phyloP scores from a whole-genome alignment of 2,113 vertebrate genomes.

The Daubentonia madagascariensis region DNA sequence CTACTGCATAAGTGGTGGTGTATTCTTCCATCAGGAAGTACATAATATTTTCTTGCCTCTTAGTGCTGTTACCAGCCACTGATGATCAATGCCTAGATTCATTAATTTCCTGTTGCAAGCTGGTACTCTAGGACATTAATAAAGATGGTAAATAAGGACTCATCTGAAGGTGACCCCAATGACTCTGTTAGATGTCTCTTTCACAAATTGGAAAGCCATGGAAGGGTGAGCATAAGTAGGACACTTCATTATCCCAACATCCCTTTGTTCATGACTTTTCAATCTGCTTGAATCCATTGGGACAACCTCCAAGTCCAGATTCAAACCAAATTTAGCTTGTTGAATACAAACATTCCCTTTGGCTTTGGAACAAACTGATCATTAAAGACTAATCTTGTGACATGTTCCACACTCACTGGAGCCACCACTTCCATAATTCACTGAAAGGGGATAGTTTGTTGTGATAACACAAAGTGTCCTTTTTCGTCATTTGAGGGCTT shows the following conservation, averaged over 20 bases:
- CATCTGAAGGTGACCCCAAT: not conserved
- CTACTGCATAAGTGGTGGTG: not conserved
- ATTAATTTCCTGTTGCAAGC: not conserved
- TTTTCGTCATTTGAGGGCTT: conserved; percentile 2
- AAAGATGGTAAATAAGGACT: not conserved
- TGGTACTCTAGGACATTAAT: not conserved
- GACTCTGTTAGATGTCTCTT: not conserved
- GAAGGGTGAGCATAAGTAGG: not conserved
- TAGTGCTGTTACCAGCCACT: not conserved
- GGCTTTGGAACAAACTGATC: conserved; percentile 27
- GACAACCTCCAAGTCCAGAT: conserved; percentile 22
- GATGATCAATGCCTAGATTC: not conserved
- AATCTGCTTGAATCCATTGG: not conserved
- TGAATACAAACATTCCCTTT: conserved; percentile 18
- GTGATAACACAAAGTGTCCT: not conserved
- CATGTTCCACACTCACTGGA: not conserved
- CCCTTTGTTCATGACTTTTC: conserved; percentile 15
- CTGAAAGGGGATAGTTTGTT: not conserved
- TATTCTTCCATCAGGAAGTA: not conserved
- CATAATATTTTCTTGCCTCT: not conserved
- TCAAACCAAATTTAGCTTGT: conserved; percentile 50
- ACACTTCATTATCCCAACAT: not conserved
- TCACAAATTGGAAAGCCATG: not conserved
- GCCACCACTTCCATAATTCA: conserved; percentile 13
- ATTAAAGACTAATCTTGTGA: conserved; percentile 44